Evolutionary conservation across 2,113 vertebrate genomes (phyloP).

Genomic region (Phaetusa simplex): DNA sequence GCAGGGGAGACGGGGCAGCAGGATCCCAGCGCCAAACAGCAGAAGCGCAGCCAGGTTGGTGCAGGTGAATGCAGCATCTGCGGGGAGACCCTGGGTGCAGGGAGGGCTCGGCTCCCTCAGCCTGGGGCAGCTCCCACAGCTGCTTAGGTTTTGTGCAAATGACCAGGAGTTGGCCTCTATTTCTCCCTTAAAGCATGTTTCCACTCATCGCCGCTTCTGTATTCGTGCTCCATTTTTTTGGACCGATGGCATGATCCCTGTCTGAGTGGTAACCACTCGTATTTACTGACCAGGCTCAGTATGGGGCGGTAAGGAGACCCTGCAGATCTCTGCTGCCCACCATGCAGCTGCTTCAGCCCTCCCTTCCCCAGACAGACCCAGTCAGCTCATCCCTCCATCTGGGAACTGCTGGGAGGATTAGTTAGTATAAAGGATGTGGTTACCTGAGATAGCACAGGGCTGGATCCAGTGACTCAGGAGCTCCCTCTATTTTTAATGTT

Average conservation of each 20-base stretch:
- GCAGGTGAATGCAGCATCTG: not conserved
- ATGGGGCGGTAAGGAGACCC: not conserved
- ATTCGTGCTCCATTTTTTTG: not conserved
- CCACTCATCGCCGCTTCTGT: not conserved
- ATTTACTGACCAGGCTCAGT: not conserved
- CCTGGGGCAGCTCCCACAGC: not conserved
- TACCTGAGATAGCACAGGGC: constrained; percentile 9
- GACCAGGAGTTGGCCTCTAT: not conserved
- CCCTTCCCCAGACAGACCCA: not conserved
- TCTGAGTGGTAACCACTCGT: not conserved
- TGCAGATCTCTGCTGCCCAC: not conserved
- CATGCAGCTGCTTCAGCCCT: not conserved
- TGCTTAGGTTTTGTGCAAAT: not conserved
- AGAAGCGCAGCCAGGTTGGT: not conserved
- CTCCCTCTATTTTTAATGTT: constrained; percentile 15
- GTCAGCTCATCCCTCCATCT: not conserved
- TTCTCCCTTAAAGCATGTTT: not conserved
- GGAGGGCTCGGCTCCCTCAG: not conserved
- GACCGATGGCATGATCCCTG: not conserved
- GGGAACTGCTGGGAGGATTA: not conserved
- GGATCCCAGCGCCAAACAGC: not conserved
- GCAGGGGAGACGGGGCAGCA: not conserved
- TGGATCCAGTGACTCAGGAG: not conserved
- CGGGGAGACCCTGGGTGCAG: not conserved
- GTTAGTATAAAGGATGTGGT: not conserved